Evolutionary conservation across 64 coral and sea anemone species (phyloP).

Genomic region (Montipora cactus): DNA sequence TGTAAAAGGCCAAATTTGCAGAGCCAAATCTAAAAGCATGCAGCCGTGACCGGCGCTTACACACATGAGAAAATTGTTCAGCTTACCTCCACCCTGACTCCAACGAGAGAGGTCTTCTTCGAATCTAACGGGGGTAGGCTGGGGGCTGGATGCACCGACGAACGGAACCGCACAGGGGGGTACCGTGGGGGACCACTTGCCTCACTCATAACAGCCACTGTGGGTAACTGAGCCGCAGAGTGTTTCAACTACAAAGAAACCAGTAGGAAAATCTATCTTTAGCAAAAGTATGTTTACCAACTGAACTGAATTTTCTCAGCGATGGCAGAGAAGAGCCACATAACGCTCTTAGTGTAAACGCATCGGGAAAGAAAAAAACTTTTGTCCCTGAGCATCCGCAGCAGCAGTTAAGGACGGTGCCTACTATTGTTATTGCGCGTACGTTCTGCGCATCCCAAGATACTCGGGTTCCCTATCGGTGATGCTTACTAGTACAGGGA

Average conservation of each 20-base stretch:
- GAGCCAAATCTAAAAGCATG: too few relatives aligned
- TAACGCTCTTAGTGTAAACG: too few relatives aligned
- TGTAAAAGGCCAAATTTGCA: too few relatives aligned
- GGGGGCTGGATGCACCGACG: slow-evolving; percentile 87
- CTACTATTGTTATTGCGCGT: too few relatives aligned
- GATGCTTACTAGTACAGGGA: too few relatives aligned
- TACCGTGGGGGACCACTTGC: slow-evolving; percentile 80
- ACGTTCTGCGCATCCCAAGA: too few relatives aligned
- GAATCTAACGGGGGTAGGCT: slow-evolving; percentile 81
- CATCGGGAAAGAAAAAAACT: too few relatives aligned
- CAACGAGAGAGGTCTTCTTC: slow-evolving; percentile 89
- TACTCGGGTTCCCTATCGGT: too few relatives aligned
- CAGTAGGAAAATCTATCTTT: not conserved
- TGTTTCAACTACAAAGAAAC: slow-evolving; percentile 58
- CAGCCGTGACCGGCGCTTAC: too few relatives aligned
- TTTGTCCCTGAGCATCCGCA: too few relatives aligned
- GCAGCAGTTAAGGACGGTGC: too few relatives aligned
- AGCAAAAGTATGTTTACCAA: not conserved
- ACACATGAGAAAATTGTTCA: not conserved
- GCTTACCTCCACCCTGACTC: slow-evolving; percentile 78
- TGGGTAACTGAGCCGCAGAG: slow-evolving; percentile 87
- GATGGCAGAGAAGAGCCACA: too few relatives aligned
- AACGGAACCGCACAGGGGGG: slow-evolving; percentile 94
- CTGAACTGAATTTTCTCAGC: not conserved
- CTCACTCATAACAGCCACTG: slow-evolving; percentile 88